These are phyloP conservation scores for Anastatus disparis DNA, from an alignment of 1,140 invertebrate genomes.

Conservation along the genomic window DNA sequence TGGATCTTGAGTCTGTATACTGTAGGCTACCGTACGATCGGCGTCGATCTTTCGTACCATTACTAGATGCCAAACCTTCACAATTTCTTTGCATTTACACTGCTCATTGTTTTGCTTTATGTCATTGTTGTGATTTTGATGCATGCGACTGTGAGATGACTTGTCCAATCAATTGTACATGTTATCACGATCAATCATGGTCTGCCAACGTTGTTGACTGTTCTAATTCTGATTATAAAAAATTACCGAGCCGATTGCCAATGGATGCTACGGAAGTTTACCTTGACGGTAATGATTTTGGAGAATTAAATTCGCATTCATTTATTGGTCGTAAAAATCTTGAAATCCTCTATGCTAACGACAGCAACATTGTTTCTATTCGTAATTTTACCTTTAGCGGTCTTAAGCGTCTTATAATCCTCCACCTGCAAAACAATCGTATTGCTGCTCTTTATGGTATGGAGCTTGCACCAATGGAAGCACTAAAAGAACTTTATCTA, in stretches of 20 bases:
- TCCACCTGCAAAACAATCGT: conserved; percentile 87
- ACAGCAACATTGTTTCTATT: conserved; percentile 81
- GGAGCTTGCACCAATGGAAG: conserved; percentile 79
- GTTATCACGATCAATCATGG: conserved; percentile 88
- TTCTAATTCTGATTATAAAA: conserved; percentile 77
- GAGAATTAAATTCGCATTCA: conserved; percentile 82
- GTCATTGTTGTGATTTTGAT: conserved; percentile 88
- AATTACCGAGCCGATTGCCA: conserved; percentile 81
- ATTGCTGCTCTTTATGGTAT: conserved; percentile 78
- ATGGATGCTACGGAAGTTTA: conserved; percentile 93
- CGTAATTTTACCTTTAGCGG: conserved; percentile 88
- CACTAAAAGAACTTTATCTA: conserved; percentile 84
- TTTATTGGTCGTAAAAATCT: conserved; percentile 90
- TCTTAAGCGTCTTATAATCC: conserved; percentile 76
- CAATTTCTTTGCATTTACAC: conserved; percentile 87
- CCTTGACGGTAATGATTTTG: conserved; percentile 86
- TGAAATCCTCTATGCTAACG: conserved; percentile 83
- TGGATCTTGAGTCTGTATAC: conserved; percentile 84
- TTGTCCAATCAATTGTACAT: conserved; percentile 86
- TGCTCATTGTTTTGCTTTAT: conserved; percentile 82
- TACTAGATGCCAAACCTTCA: conserved; percentile 76
- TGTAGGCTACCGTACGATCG: conserved; percentile 83
- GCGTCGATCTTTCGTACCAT: conserved; percentile 75
- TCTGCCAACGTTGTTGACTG: conserved; percentile 92
- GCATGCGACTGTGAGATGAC: conserved; percentile 88